Conservation (phyloP, 1,140 invertebrate species). For the Drosophila novamexicana region DNA sequence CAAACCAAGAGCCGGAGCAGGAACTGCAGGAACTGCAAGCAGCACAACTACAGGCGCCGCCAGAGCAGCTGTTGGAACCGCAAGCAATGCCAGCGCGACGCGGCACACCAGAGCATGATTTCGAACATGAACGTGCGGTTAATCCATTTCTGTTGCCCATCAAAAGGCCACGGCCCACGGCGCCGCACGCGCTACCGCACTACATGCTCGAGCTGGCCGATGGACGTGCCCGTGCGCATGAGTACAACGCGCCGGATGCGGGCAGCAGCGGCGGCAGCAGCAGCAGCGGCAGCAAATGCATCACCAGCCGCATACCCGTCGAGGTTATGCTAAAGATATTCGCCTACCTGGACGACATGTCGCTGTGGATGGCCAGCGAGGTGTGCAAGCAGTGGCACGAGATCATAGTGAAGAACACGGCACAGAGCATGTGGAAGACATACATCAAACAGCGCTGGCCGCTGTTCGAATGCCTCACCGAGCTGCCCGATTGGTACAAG, state of each 20-base stretch:
- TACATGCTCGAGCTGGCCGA: slow-evolving; percentile 70
- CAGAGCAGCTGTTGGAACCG: slow-evolving; percentile 29
- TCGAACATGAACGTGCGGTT: slow-evolving; percentile 51
- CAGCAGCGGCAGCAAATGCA: slow-evolving; percentile 34
- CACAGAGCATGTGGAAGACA: slow-evolving; percentile 90
- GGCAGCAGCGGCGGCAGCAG: neutral
- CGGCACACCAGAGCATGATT: slow-evolving; percentile 60
- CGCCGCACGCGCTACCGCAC: slow-evolving; percentile 66
- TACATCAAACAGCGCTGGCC: slow-evolving; percentile 92
- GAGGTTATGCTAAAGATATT: slow-evolving; percentile 94
- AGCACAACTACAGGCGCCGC: slow-evolving; percentile 13
- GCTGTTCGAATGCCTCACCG: slow-evolving; percentile 90
- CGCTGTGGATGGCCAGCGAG: slow-evolving; percentile 93
- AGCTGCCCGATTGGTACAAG: slow-evolving; percentile 91
- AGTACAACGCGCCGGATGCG: slow-evolving; percentile 45
- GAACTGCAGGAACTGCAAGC: slow-evolving; percentile 4
- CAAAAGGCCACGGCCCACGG: slow-evolving; percentile 66
- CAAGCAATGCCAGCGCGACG: slow-evolving; percentile 19
- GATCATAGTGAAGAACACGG: slow-evolving; percentile 90
- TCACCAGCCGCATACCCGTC: slow-evolving; percentile 76
- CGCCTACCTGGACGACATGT: slow-evolving; percentile 95
- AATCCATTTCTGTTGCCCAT: slow-evolving; percentile 72
- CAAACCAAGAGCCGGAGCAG: slow-evolving; percentile 22
- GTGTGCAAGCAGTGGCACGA: slow-evolving; percentile 94
- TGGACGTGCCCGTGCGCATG: slow-evolving; percentile 60